These are phyloP conservation scores for Pherbina coryleti DNA, from an alignment of 2,888 invertebrate genomes.

Conservation along the genomic window DNA sequence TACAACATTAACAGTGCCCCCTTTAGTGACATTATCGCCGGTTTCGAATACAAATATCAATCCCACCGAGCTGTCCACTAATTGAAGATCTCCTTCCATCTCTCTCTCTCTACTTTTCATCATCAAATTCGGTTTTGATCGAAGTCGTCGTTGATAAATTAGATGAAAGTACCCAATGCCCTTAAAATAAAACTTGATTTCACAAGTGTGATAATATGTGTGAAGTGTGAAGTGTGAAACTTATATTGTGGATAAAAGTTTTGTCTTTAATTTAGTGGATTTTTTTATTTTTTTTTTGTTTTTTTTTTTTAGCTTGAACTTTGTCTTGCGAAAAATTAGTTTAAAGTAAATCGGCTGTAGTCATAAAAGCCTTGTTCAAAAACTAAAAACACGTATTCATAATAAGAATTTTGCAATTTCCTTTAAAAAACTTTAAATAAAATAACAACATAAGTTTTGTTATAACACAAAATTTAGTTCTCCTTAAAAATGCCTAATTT, in stretches of 20 bases:
- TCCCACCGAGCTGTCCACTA: not conserved
- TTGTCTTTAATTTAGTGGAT: not conserved
- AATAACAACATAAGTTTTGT: no score
- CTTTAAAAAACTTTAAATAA: no score
- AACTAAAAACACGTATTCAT: not conserved
- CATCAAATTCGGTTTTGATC: not conserved
- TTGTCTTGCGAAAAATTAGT: no score
- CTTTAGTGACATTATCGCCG: conserved; percentile 15
- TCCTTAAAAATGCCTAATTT: not conserved
- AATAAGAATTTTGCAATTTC: no score
- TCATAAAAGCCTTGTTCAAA: not conserved
- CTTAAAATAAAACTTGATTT: conserved; percentile 26
- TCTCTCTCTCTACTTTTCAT: not conserved
- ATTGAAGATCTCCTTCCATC: not conserved
- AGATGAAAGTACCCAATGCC: not conserved
- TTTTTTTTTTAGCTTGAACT: no score
- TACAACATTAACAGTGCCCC: conserved; percentile 1
- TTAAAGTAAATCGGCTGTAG: not conserved
- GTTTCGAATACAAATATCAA: not conserved
- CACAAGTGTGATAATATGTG: conserved; percentile 24
- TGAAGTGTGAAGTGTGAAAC: no score
- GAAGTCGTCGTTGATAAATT: not conserved
- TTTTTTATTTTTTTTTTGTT: no score
- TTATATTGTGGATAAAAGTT: not conserved
- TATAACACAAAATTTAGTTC: not conserved